Evolutionary conservation across 2,113 vertebrate species (phyloP).

Genomic region (Petromus typicus): DNA sequence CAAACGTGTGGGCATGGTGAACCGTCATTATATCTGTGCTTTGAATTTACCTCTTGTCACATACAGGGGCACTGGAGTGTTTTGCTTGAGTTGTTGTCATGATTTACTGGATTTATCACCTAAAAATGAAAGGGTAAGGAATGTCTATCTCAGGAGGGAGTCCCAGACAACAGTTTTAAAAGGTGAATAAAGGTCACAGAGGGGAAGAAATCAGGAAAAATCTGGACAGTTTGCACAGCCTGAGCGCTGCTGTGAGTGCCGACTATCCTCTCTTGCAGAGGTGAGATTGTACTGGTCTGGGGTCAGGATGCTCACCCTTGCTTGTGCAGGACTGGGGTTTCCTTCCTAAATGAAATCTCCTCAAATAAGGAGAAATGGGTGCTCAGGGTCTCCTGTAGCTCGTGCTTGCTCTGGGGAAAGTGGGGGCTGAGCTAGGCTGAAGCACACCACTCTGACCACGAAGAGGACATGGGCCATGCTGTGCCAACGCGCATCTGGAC

Average conservation of each 20-base stretch:
- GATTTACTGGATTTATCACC: background rate
- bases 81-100: background rate
- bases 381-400: background rate
- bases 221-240: background rate
- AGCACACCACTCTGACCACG: background rate
- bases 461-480: background rate
- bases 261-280: background rate
- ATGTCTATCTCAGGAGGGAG: background rate
- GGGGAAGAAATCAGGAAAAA: background rate
- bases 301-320: background rate
- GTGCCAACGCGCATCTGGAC: background rate
- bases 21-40: background rate
- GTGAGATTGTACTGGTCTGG: background rate
- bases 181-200: background rate
- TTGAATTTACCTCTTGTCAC: background rate
- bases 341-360: background rate
- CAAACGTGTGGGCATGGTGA: background rate
- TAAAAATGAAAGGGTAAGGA: background rate
- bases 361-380: background rate
- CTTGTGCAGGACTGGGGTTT: background rate
- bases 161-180: slow-evolving; percentile 43
- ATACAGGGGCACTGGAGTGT: background rate
- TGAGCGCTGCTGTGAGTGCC: background rate
- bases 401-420: background rate
- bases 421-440: background rate